phyloP scores from a whole-genome alignment of 2,888 invertebrate species.

The Coelogynopora nodosa region DNA sequence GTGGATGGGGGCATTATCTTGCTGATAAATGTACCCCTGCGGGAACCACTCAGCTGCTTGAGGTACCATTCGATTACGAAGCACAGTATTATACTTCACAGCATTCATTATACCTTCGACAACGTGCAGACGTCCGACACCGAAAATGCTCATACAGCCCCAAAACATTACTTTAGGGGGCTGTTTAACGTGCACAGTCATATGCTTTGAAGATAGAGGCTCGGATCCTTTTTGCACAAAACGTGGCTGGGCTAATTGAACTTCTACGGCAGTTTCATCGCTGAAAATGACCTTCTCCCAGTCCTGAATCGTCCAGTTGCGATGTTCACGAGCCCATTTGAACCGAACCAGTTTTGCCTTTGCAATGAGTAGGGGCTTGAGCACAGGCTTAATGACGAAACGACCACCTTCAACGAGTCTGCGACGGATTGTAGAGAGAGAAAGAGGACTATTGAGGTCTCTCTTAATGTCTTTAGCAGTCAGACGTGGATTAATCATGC shows the following conservation, averaged over 20 bases:
- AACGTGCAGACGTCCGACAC: background rate
- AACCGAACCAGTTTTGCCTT: too few relatives aligned
- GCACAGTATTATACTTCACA: too few relatives aligned
- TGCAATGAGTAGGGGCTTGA: too few relatives aligned
- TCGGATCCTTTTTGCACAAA: background rate
- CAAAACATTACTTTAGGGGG: background rate
- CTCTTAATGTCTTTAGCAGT: too few relatives aligned
- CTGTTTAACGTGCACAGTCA: background rate
- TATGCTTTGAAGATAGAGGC: background rate
- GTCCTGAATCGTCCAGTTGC: background rate
- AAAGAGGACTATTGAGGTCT: too few relatives aligned
- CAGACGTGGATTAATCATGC: too few relatives aligned
- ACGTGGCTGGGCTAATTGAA: background rate
- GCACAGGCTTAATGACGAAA: too few relatives aligned
- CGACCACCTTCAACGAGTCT: too few relatives aligned
- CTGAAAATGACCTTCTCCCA: background rate
- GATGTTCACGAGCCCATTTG: background rate
- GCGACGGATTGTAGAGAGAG: too few relatives aligned
- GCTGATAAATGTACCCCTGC: background rate
- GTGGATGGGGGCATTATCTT: too few relatives aligned
- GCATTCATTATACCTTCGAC: too few relatives aligned
- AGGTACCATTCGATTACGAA: background rate
- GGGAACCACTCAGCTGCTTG: background rate
- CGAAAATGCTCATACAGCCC: background rate
- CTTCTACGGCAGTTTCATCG: background rate